Percentiles rank a stretch among this genome's conserved stretches.
These are phyloP conservation scores for Ectropis crepuscularia DNA, from an alignment of 2,888 invertebrate species.

Conservation along the genomic window DNA sequence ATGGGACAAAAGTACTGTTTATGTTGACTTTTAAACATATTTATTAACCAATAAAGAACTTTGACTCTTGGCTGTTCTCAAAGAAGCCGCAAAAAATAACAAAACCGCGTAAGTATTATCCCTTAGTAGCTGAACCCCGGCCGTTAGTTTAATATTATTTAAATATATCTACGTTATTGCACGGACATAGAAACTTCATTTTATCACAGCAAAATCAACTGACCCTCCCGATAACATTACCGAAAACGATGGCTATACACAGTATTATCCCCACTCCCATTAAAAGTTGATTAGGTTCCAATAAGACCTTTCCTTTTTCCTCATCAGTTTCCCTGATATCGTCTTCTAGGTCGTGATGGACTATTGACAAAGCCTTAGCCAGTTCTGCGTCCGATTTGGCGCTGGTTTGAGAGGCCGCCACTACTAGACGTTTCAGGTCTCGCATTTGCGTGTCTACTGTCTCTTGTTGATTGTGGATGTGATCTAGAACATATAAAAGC, in stretches of 20 bases:
- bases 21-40: too few species aligned
- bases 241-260: slow-evolving; percentile 68
- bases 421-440: slow-evolving; percentile 67
- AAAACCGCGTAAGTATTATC: too few species aligned
- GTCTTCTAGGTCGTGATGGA: slow-evolving; percentile 74
- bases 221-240: slow-evolving; percentile 68
- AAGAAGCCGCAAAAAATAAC: too few species aligned
- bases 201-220: slow-evolving; percentile 59
- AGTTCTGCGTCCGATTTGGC: slow-evolving; percentile 74
- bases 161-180: too few species aligned
- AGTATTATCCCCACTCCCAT: slow-evolving; percentile 68
- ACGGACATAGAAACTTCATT: slow-evolving; percentile 19
- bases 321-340: slow-evolving; percentile 56
- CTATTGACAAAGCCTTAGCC: slow-evolving; percentile 67
- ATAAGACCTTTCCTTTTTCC: slow-evolving; percentile 46
- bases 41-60: too few species aligned
- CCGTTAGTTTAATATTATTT: too few species aligned
- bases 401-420: slow-evolving; percentile 67
- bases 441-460: slow-evolving; percentile 64
- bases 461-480: slow-evolving; percentile 71
- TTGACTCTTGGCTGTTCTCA: too few species aligned
- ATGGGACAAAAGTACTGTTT: too few species aligned
- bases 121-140: too few species aligned
- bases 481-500: slow-evolving; percentile 55
- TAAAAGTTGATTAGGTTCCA: slow-evolving; percentile 68